These are phyloP conservation scores for Burhinus bistriatus DNA, from an alignment of 2,113 vertebrate species.

Conservation along the genomic window DNA sequence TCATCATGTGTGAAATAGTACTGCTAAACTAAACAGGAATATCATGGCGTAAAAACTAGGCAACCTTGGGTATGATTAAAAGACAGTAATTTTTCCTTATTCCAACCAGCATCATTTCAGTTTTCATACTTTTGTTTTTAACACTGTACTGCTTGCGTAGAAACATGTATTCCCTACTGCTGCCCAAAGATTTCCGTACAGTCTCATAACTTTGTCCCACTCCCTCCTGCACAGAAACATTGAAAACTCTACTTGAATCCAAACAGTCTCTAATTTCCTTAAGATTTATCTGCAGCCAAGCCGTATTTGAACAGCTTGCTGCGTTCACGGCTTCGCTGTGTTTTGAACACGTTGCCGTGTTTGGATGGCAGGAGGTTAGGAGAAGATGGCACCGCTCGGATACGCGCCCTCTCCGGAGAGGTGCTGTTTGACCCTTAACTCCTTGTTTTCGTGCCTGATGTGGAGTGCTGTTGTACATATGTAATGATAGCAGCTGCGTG, in stretches of 20 bases:
- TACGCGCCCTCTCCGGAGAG: background rate
- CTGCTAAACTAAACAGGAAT: background rate
- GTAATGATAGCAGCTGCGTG: background rate
- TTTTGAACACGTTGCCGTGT: background rate
- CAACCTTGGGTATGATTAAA: background rate
- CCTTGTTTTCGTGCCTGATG: background rate
- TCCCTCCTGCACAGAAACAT: background rate
- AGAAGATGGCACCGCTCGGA: background rate
- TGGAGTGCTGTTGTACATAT: background rate
- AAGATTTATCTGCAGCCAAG: background rate
- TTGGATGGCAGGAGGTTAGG: slow-evolving; percentile 13
- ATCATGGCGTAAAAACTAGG: background rate
- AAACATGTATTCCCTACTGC: background rate
- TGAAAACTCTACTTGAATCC: background rate
- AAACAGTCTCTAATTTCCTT: background rate
- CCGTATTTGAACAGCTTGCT: background rate
- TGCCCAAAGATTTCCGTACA: fast-evolving
- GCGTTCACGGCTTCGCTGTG: background rate
- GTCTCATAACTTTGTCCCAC: background rate
- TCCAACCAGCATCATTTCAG: background rate
- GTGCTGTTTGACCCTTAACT: background rate
- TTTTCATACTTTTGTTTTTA: background rate
- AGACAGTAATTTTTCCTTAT: background rate
- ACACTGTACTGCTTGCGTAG: background rate
- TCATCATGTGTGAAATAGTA: background rate